Conservation (phyloP, 2,888 invertebrate genomes). For the Tetranychus truncatus region DNA sequence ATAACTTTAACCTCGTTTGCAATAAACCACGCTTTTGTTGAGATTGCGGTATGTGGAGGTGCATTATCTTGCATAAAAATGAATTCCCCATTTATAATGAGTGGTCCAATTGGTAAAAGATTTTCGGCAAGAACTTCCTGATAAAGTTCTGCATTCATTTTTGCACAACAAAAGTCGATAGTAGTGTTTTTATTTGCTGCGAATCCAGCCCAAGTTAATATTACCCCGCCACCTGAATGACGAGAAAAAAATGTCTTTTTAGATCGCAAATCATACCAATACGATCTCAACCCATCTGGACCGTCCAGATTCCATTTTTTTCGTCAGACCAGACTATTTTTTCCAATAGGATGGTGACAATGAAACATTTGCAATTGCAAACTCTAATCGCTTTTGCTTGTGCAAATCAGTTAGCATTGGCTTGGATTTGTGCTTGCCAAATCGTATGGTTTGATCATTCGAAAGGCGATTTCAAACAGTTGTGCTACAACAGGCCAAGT, state of each 20-base stretch:
- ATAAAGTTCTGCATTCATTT: neutral
- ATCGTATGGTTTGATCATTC: no score
- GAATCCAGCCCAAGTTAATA: neutral
- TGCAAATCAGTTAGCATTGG: no score
- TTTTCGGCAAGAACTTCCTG: neutral
- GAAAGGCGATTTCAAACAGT: no score
- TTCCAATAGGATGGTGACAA: no score
- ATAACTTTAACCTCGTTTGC: slow-evolving; percentile 6
- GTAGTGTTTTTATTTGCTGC: neutral
- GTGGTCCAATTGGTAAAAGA: neutral
- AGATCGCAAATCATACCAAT: neutral
- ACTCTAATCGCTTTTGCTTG: no score
- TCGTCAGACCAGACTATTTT: neutral
- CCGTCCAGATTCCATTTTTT: slow-evolving; percentile 7
- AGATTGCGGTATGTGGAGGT: no score
- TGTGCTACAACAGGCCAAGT: no score
- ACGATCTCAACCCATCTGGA: neutral
- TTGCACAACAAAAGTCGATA: neutral
- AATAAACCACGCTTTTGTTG: no score
- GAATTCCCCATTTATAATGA: neutral
- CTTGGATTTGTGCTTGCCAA: no score
- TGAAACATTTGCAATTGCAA: no score
- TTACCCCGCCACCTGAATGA: neutral
- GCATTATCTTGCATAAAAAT: slow-evolving; percentile 12
- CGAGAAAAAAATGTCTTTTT: neutral